A percentile compares a stretch with the other conserved stretches of the same genome.
Evolutionary conservation across 2,797 vertebrate species (phyloP).

Genomic region (Emydoidea blandingii): DNA sequence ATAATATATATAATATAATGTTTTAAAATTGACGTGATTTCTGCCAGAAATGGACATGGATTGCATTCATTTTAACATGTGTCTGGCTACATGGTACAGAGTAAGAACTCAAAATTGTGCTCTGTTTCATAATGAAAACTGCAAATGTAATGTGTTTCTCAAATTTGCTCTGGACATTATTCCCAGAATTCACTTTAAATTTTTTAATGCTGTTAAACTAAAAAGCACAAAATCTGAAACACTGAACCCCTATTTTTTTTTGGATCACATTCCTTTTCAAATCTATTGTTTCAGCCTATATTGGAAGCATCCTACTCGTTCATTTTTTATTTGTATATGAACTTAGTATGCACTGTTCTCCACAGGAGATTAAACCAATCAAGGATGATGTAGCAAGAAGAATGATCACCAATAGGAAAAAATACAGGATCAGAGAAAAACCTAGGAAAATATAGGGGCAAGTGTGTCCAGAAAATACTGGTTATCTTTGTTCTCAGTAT

Average conservation of each 20-base stretch:
- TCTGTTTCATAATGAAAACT: not conserved
- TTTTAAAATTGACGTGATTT: not conserved
- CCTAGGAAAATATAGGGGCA: no score
- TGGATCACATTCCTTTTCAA: not conserved
- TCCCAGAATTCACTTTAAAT: not conserved
- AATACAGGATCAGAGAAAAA: not conserved
- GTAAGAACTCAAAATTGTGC: not conserved
- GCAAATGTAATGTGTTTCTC: accelerated
- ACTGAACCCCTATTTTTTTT: not conserved
- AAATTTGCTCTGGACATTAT: accelerated
- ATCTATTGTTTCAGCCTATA: accelerated
- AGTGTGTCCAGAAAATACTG: no score
- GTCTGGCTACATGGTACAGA: not conserved
- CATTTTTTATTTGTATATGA: accelerated
- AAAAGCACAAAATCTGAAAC: not conserved
- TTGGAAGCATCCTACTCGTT: not conserved
- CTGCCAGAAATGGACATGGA: accelerated
- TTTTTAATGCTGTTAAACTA: not conserved
- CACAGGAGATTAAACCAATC: no score
- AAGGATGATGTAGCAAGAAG: not conserved
- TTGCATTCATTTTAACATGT: not conserved
- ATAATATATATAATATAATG: accelerated
- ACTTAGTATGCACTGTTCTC: no score
- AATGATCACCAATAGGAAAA: not conserved
- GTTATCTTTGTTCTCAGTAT: no score